These are phyloP conservation scores for Porites evermanni DNA, from an alignment of 92 coral and sea anemone species.

Conservation along the genomic window DNA sequence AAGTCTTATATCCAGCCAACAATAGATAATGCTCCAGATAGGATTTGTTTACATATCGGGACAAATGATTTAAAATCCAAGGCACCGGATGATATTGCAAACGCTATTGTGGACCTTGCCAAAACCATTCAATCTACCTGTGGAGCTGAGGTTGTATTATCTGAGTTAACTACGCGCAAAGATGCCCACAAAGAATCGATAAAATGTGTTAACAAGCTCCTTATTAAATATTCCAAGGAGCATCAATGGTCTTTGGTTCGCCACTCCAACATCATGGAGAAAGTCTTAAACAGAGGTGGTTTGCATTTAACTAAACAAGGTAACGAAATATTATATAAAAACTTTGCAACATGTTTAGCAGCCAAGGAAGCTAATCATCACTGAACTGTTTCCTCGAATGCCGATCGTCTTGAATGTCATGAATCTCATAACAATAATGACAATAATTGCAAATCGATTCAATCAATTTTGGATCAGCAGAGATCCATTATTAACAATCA, in stretches of 20 bases:
- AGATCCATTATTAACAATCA: conserved; percentile 33
- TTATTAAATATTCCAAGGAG: conserved; percentile 8
- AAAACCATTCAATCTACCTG: conserved; percentile 1
- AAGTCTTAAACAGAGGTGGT: conserved; percentile 22
- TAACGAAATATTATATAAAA: conserved; percentile 40
- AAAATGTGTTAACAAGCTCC: conserved; percentile 11
- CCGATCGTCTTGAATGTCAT: conserved; percentile 13
- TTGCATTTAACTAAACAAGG: conserved; percentile 40
- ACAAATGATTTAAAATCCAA: conserved; percentile 22
- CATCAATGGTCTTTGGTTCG: conserved; percentile 19
- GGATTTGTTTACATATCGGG: conserved; percentile 1
- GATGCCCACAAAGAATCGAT: conserved; percentile 1
- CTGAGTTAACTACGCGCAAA: not conserved
- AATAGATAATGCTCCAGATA: conserved; percentile 16
- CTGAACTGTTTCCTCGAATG: conserved; percentile 25
- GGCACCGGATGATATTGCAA: conserved; percentile 24
- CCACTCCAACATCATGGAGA: conserved; percentile 11
- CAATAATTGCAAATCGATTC: not conserved
- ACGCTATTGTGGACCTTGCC: conserved; percentile 18
- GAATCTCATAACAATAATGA: not conserved
- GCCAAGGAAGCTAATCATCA: conserved; percentile 10
- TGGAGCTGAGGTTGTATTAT: conserved; percentile 7
- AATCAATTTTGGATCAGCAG: not conserved
- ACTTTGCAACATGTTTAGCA: conserved; percentile 33
- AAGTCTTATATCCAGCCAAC: conserved; percentile 39